phyloP scores from a whole-genome alignment of 2,113 vertebrate genomes.

The Grammomys surdaster region DNA sequence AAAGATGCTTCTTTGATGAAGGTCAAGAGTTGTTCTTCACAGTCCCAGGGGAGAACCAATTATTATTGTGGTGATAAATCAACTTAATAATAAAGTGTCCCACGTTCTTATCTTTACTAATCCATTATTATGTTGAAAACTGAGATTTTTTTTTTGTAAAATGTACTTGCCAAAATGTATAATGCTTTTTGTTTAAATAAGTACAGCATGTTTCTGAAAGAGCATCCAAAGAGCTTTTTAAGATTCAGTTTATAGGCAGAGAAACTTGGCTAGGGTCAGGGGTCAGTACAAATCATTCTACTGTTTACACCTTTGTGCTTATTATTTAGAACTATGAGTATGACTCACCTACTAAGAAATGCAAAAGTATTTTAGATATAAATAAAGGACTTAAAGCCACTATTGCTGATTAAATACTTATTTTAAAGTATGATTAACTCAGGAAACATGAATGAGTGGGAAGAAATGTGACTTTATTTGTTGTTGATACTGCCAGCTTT shows the following conservation, averaged over 20 bases:
- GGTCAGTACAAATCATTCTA: neutral
- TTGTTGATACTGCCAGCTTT: neutral
- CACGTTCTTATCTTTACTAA: neutral
- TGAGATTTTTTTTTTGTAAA: neutral
- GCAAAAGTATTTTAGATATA: constrained; percentile 4
- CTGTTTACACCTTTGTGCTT: neutral
- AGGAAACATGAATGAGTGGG: neutral
- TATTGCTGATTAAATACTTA: neutral
- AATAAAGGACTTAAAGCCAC: neutral
- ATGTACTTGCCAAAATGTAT: neutral
- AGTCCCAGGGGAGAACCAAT: neutral
- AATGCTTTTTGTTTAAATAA: neutral
- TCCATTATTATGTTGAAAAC: neutral
- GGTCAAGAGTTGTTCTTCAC: neutral
- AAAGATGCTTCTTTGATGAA: neutral
- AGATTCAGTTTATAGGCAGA: neutral
- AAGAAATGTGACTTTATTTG: neutral
- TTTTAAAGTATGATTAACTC: constrained; percentile 4
- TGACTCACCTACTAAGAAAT: neutral
- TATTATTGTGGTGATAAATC: too few species aligned
- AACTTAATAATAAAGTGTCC: neutral
- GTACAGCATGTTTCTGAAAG: neutral
- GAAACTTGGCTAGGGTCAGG: neutral
- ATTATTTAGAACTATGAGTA: neutral
- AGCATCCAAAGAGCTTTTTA: neutral